Evolutionary conservation across 2,113 vertebrate genomes (phyloP), one percentile per base, ranked within the genome.

Genomic region (Diadophis punctatus): DNA sequence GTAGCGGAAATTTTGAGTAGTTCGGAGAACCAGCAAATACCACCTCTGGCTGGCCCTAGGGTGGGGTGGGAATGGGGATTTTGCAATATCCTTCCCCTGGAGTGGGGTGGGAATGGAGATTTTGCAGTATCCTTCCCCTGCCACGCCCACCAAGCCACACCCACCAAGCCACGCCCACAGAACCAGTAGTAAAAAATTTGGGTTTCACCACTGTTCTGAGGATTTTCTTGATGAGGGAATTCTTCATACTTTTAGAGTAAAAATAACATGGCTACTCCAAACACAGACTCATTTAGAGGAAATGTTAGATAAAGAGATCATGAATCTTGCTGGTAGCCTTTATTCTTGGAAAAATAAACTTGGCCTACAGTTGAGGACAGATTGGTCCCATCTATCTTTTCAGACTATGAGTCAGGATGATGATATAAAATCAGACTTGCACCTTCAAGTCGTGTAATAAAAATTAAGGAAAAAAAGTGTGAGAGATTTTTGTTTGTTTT

Each of bases 191-290:
- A 46, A 46, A 46, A 46, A 46, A 46, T 3, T 3, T 46, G 46
- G 46, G 46, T 46, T 46, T 46, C 46, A 5, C 46, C 46, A 46
- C 46, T 46, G 46, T 46, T 46, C 46, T 46, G 89, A 48, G 14
- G 25, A 93, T 88, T 63, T 74, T 34, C 53, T 88, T 53, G 63
- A 49, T 86, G 49, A 86, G 51, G 25, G n/a, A 58, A 16, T 55
- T 46, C 39, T 58, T 48, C 27, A 90, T 93, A 56, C 39, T 89
- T 91, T 86, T 63, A 3, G 63, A 90, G 27, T 89, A 68, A 93
- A 80, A 52, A 8, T 89, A 68, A 63, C 89, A 86, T 43, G 58
- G 6, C 63, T 74, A 34, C 63, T 74, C n/a, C 3, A 39, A 34
- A 39, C 68, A 80, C 34, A 80, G 34, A 39, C 18, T 39, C 34